Evolutionary conservation across 2,797 vertebrate genomes (phyloP), one percentile per base, ranked within the genome.

Genomic region (Botia almorhae): DNA sequence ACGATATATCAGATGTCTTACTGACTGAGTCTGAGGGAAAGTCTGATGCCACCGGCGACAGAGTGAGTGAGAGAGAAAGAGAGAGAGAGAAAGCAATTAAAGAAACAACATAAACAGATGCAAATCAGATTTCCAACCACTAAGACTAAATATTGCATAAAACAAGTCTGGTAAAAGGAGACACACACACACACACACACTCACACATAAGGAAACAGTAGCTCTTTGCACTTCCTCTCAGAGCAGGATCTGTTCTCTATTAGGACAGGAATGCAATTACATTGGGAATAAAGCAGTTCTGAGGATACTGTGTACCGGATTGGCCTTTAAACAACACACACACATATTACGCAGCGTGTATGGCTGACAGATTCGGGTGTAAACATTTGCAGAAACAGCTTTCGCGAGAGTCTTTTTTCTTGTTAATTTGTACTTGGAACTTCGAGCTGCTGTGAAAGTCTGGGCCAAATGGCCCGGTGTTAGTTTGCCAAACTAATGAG

Each of bases 261-360:
- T 92, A 93, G 84, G 81, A 61, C 58, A 89, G 88, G 91, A 93
- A 92, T 91, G 91, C 90, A 89, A 92, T 91, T 91, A 88, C 87
- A 90, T 83, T 89, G 87, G 88, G 87, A 90, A 84, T 73, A 80
- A 77, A 53, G 83, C 91, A 76, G 81, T 75, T 85, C 85, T 89
- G 86, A 85, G 85, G 85, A 89, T 85, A 87, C 82, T 89, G 83
- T 85, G 87, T 76, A 80, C 80, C 81, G 83, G n/a, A 21, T 16
- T 58, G 78, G 83, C 83, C 78, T 76, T 86, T 82, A 87, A 73
- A 67, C 74, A 85, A 74, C 74, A 78, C 39, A 67, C 58, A 43
- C 68, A 70, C 56, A 74, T 21, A 69, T 29, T 33, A 69, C 17
- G 3, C 26, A 1, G 43, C 26, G 50, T 70, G 76, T 46, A 58